phyloP scores from a whole-genome alignment of 2,113 vertebrate species.

The Phodopus roborovskii region DNA sequence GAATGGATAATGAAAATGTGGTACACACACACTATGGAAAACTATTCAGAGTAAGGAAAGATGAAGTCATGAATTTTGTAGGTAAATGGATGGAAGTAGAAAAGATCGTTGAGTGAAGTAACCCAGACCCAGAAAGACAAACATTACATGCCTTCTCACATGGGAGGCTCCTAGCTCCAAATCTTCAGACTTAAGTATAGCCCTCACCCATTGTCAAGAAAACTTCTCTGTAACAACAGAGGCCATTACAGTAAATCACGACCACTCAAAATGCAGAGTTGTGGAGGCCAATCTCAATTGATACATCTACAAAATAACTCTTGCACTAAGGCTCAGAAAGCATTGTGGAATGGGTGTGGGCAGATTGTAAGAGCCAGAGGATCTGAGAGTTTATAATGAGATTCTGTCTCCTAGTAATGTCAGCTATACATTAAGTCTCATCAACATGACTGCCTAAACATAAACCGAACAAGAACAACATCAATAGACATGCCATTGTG shows the following conservation, averaged over 20 bases:
- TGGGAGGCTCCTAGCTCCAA: background rate
- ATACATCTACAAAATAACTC: background rate
- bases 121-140: background rate
- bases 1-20: background rate
- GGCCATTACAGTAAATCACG: background rate
- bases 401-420: background rate
- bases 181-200: background rate
- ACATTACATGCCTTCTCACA: background rate
- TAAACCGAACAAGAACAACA: background rate
- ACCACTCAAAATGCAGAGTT: background rate
- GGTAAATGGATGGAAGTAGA: background rate
- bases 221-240: background rate
- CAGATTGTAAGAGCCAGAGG: background rate
- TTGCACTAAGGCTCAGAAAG: background rate
- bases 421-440: background rate
- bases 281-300: background rate
- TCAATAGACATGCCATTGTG: background rate
- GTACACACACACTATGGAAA: background rate
- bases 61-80: background rate
- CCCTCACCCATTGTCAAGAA: background rate
- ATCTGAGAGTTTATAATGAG: background rate
- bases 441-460: background rate
- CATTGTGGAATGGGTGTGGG: background rate
- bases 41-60: background rate
- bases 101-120: background rate